These are phyloP conservation scores for Diadegma fenestrale DNA, from an alignment of 2,888 invertebrate genomes.

Conservation along the genomic window DNA sequence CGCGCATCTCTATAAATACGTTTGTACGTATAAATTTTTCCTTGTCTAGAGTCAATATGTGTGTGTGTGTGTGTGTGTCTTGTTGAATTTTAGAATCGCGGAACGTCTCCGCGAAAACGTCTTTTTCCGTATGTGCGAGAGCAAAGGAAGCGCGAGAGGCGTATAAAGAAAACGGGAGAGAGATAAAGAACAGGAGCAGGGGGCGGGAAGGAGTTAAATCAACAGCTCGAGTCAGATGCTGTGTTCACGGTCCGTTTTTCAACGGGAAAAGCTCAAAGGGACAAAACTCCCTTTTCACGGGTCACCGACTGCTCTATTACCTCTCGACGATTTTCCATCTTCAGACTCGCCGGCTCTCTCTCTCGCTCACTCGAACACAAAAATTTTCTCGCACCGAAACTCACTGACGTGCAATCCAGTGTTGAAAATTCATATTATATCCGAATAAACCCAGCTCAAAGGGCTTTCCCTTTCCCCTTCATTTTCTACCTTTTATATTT, in stretches of 20 bases:
- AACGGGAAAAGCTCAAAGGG: slow-evolving; percentile 64
- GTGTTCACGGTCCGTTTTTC: slow-evolving; percentile 50
- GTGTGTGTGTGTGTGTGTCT: slow-evolving; percentile 8
- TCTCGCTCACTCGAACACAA: slow-evolving; percentile 22
- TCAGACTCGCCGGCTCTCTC: slow-evolving; percentile 48
- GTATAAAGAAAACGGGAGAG: slow-evolving; percentile 20
- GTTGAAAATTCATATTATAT: slow-evolving; percentile 43
- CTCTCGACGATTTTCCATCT: slow-evolving; percentile 64
- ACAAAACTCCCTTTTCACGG: slow-evolving; percentile 67
- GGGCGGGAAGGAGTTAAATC: slow-evolving; percentile 47
- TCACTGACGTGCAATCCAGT: slow-evolving; percentile 10
- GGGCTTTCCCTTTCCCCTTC: background rate
- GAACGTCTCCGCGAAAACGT: slow-evolving; percentile 49
- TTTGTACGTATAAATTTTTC: slow-evolving; percentile 11
- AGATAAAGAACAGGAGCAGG: background rate
- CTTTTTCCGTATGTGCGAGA: slow-evolving; percentile 21
- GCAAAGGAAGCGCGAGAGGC: background rate
- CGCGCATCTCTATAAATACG: background rate
- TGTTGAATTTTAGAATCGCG: slow-evolving; percentile 57
- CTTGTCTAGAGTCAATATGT: slow-evolving; percentile 15
- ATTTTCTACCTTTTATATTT: background rate
- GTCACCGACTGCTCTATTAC: slow-evolving; percentile 68
- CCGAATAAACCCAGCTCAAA: slow-evolving; percentile 5
- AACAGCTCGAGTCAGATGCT: slow-evolving; percentile 60
- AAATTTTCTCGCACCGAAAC: slow-evolving; percentile 49